phyloP scores from a whole-genome alignment of 2,888 invertebrate genomes.

The Ecdyonurus torrentis region DNA sequence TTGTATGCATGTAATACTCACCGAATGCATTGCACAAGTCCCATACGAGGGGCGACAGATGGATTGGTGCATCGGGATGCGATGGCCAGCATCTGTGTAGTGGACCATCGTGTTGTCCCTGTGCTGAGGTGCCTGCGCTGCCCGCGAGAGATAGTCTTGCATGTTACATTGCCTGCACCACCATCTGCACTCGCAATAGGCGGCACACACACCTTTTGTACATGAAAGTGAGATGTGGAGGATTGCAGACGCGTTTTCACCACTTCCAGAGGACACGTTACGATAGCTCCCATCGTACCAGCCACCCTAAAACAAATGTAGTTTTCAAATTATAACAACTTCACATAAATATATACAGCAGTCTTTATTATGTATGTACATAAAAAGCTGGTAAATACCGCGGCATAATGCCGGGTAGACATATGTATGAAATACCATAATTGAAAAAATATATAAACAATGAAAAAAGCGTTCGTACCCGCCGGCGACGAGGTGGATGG shows the following conservation, averaged over 20 bases:
- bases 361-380: too few relatives aligned
- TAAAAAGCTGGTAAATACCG: too few relatives aligned
- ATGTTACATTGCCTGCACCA: slow-evolving; percentile 30
- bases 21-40: slow-evolving; percentile 68
- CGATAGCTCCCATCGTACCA: slow-evolving; percentile 90
- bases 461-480: slow-evolving; percentile 50
- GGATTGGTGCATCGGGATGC: slow-evolving; percentile 4
- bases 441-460: too few relatives aligned
- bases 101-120: slow-evolving; percentile 44
- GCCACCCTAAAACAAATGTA: slow-evolving; percentile 50
- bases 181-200: slow-evolving; percentile 25
- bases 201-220: slow-evolving; percentile 24
- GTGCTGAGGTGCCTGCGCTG: slow-evolving; percentile 61
- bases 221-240: slow-evolving; percentile 48
- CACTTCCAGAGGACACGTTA: slow-evolving; percentile 95
- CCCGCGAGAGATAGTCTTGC: slow-evolving; percentile 33
- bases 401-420: too few relatives aligned
- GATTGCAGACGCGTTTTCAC: slow-evolving; percentile 95
- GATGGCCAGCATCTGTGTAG: slow-evolving; percentile 40
- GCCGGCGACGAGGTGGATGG: slow-evolving; percentile 88
- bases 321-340: too few relatives aligned
- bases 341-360: too few relatives aligned
- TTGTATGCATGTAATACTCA: slow-evolving; percentile 23
- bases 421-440: too few relatives aligned
- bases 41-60: slow-evolving; percentile 29